Evolutionary conservation across 2,888 invertebrate genomes (phyloP), one percentile per base, ranked within the genome.

Genomic region (Timandra comae): DNA sequence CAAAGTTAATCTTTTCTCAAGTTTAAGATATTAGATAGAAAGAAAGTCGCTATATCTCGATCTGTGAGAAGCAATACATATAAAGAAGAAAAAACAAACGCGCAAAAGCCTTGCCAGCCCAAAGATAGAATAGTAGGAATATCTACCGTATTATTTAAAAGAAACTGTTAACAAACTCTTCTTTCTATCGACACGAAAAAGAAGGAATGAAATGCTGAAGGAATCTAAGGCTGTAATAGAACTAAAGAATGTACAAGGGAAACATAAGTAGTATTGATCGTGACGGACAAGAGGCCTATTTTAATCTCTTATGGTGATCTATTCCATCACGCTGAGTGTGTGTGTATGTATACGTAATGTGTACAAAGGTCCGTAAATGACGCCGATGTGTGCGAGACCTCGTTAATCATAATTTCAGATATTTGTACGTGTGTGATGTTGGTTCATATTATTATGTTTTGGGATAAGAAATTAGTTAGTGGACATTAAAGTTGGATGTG

Each of bases 381-480:
- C 50, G 49, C 25, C 54, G 49, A 47, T 72, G 77, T 81, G 77
- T 75, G 77, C 54, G 79, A 64, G 63, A 48, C 84, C 76, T 86
- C 86, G 85, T 86, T 86, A 86, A 86, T 86, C 86, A 86, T 86
- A 77, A 85, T 86, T 82, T 78, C 74, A 75, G 77, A 81, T 82
- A 80, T 86, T 85, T 86, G 82, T 82, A 72, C 79, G 72, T 82
- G 81, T 81, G 69, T 75, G 39, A 72, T 74, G 79, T 80, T 73
- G 73, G 78, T 66, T 77, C 79, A 78, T 73, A 80, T 84, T 85
- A 86, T 85, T 82, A 85, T 82, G 82, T 85, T 86, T 85, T 74
- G 81, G 85, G 84, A 86, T 86, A 86, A 86, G 86, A 86, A 86
- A 86, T 86, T 86, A 86, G 86, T 85, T 82, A 79, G 85, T 82